phyloP scores from a whole-genome alignment of 2,888 invertebrate genomes.

The Calephelis perditalis region DNA sequence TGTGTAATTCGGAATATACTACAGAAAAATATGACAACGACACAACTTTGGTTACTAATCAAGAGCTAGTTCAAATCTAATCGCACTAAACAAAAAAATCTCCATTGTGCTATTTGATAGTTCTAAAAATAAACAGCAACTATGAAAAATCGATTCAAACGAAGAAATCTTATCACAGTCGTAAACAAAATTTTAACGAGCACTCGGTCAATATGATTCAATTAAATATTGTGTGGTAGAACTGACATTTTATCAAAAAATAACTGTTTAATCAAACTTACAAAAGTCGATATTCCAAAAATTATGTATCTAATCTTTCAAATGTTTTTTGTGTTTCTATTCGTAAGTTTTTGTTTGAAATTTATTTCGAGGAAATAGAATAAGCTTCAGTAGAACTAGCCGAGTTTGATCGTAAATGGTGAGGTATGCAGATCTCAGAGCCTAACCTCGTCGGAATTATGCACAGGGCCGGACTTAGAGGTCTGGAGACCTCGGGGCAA shows the following conservation, averaged over 20 bases:
- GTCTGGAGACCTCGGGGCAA: too few species aligned
- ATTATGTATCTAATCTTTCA: background rate
- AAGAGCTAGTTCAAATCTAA: background rate
- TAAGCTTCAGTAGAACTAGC: too few species aligned
- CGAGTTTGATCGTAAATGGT: too few species aligned
- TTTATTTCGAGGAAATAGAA: background rate
- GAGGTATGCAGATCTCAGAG: too few species aligned
- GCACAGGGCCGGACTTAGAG: too few species aligned
- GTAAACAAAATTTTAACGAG: slow-evolving; percentile 50
- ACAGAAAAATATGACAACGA: too few species aligned
- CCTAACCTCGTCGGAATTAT: too few species aligned
- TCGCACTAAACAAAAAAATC: background rate
- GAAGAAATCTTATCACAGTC: slow-evolving; percentile 34
- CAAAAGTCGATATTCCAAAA: background rate
- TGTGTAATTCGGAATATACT: too few species aligned
- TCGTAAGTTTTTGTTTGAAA: slow-evolving; percentile 8
- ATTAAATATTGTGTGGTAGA: slow-evolving; percentile 44
- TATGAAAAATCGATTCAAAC: slow-evolving; percentile 7
- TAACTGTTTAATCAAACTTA: slow-evolving; percentile 32
- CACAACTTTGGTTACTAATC: too few species aligned
- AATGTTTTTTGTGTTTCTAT: background rate
- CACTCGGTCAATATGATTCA: slow-evolving; percentile 55
- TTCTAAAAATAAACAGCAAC: slow-evolving; percentile 8
- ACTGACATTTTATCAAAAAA: slow-evolving; percentile 29
- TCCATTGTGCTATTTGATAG: slow-evolving; percentile 3